A percentile compares a stretch with the other conserved stretches of the same genome.
Evolutionary conservation across 2,797 vertebrate species (phyloP).

Genomic region (Anableps anableps): DNA sequence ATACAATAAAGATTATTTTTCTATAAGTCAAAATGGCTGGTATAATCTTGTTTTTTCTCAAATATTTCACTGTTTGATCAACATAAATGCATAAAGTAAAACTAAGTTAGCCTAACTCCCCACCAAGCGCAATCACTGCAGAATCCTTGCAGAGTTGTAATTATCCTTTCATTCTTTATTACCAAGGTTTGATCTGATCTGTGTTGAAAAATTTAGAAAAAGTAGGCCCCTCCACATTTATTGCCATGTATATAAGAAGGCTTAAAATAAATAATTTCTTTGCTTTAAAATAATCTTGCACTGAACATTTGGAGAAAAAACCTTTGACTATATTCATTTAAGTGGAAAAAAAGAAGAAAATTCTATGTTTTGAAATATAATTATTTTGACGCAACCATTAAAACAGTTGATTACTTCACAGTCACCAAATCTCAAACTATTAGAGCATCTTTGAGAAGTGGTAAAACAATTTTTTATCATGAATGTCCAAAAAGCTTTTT

Average conservation of each 20-base stretch:
- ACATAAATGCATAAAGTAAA: not conserved
- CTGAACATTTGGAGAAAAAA: not conserved
- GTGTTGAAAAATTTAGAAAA: not conserved
- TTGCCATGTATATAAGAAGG: too few relatives aligned
- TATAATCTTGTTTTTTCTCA: not conserved
- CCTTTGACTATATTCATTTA: not conserved
- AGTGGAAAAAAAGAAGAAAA: too few relatives aligned
- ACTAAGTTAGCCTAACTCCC: not conserved
- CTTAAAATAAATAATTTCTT: not conserved
- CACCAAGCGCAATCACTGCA: not conserved
- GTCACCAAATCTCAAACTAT: too few relatives aligned
- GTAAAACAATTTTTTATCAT: too few relatives aligned
- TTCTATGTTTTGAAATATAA: too few relatives aligned
- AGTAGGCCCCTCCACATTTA: not conserved
- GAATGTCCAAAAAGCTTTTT: too few relatives aligned
- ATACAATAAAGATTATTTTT: conserved; percentile 75
- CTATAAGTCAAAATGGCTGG: conserved; percentile 48
- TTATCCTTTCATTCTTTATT: not conserved
- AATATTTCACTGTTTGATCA: not conserved
- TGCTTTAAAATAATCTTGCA: not conserved
- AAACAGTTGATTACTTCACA: too few relatives aligned
- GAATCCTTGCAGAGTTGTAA: not conserved
- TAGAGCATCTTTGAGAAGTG: too few relatives aligned
- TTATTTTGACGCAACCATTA: too few relatives aligned
- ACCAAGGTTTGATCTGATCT: not conserved